Evolutionary conservation across 2,797 vertebrate genomes (phyloP).

Genomic region (Tolypeutes matacus): DNA sequence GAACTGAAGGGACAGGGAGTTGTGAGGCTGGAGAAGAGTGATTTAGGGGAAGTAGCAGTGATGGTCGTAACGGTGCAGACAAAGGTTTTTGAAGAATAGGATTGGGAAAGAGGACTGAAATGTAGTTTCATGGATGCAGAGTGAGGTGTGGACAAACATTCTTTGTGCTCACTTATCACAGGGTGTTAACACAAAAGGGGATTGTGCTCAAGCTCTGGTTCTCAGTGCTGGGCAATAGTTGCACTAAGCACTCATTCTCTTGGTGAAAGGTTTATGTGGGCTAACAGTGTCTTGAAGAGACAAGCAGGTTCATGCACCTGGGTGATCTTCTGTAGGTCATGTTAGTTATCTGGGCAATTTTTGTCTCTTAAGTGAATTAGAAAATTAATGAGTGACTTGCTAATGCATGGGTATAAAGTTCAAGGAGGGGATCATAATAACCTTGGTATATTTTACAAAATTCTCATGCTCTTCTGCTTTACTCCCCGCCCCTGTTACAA

Average conservation of each 20-base stretch:
- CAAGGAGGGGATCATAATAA: constrained; percentile 59
- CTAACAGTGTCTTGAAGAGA: constrained; percentile 36
- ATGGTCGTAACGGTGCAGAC: not conserved
- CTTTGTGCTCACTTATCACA: constrained; percentile 10
- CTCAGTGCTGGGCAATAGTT: not conserved
- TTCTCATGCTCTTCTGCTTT: not conserved
- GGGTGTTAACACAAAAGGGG: not conserved
- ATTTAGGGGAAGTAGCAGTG: not conserved
- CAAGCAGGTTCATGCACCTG: constrained; percentile 51
- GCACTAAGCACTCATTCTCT: not conserved
- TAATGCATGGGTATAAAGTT: constrained; percentile 66
- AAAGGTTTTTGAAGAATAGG: not conserved
- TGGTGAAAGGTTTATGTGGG: constrained; percentile 13
- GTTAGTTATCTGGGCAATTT: constrained; percentile 69
- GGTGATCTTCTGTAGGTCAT: constrained; percentile 60
- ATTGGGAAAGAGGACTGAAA: not conserved
- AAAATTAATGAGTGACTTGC: constrained; percentile 67
- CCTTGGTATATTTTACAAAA: constrained; percentile 43
- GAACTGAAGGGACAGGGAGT: not conserved
- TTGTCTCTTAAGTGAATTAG: constrained; percentile 69
- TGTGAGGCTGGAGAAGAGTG: not conserved
- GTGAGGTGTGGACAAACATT: not conserved
- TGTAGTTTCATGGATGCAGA: not conserved
- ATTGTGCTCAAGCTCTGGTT: not conserved
- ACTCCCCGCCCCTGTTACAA: not conserved